These are phyloP conservation scores for Uropsilus gracilis DNA, from an alignment of 2,113 vertebrate genomes.

Conservation along the genomic window DNA sequence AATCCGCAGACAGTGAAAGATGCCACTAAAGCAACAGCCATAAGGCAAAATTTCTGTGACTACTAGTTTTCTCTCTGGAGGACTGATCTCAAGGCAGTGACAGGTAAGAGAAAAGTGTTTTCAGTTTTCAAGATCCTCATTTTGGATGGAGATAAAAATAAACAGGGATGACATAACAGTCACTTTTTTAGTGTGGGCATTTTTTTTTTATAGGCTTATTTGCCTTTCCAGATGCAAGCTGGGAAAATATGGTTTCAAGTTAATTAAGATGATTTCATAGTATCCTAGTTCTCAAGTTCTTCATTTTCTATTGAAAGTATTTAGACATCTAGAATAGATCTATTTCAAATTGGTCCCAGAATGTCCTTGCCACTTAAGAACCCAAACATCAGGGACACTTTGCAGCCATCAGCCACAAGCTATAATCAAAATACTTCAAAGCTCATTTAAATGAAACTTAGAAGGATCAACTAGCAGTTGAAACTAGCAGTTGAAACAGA, in stretches of 20 bases:
- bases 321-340: not conserved
- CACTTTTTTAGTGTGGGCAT: not conserved
- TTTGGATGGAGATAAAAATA: not conserved
- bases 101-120: not conserved
- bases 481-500: not conserved
- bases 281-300: not conserved
- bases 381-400: not conserved
- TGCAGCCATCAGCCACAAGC: not conserved
- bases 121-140: not conserved
- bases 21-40: not conserved
- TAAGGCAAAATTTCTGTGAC: not conserved
- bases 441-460: no score
- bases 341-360: not conserved
- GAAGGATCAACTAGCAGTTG: no score
- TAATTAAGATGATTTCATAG: not conserved
- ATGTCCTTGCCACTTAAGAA: not conserved
- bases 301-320: not conserved
- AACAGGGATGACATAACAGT: not conserved
- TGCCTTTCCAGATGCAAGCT: not conserved
- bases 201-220: not conserved
- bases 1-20: not conserved
- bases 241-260: not conserved
- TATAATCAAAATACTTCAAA: not conserved
- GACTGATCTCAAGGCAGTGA: not conserved
- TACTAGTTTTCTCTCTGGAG: not conserved